A percentile compares a stretch with the other conserved stretches of the same genome.
These are phyloP conservation scores for Leptoteleia sp. DNA, from an alignment of 1,140 invertebrate species.

Conservation along the genomic window DNA sequence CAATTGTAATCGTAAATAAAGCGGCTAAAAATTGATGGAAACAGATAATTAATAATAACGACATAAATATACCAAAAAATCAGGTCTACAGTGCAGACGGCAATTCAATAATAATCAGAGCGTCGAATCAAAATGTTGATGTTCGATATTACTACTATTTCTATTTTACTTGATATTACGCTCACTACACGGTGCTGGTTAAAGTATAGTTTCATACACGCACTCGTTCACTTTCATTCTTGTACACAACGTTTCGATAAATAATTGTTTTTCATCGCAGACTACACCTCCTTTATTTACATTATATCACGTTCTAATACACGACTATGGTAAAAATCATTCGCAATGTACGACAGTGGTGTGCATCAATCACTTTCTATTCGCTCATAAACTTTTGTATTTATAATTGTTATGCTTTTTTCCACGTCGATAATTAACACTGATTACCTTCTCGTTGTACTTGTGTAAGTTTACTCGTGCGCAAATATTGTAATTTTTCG, in stretches of 20 bases:
- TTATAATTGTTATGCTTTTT: conserved; percentile 52
- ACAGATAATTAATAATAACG: conserved; percentile 65
- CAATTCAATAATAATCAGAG: conserved; percentile 65
- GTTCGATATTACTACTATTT: conserved; percentile 74
- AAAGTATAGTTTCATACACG: conserved; percentile 74
- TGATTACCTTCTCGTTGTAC: conserved; percentile 68
- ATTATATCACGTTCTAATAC: conserved; percentile 75
- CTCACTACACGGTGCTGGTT: conserved; percentile 80
- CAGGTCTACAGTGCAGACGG: conserved; percentile 48
- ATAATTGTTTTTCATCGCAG: conserved; percentile 72
- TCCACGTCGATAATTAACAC: conserved; percentile 62
- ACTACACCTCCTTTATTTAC: conserved; percentile 73
- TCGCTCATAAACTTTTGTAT: conserved; percentile 57
- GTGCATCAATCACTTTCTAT: conserved; percentile 49
- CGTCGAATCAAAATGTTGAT: conserved; percentile 73
- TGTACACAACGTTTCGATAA: conserved; percentile 63
- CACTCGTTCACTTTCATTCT: conserved; percentile 38
- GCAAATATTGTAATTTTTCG: conserved; percentile 29
- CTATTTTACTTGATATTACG: conserved; percentile 79
- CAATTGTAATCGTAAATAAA: conserved; percentile 68
- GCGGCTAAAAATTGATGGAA: conserved; percentile 69
- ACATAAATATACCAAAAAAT: conserved; percentile 55
- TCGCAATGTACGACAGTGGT: conserved; percentile 59
- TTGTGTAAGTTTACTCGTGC: conserved; percentile 58
- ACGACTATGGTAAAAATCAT: conserved; percentile 73